A percentile compares a stretch with the other conserved stretches of the same genome.
Evolutionary conservation across 2,888 invertebrate species (phyloP).

Genomic region (Glomeris marginata): DNA sequence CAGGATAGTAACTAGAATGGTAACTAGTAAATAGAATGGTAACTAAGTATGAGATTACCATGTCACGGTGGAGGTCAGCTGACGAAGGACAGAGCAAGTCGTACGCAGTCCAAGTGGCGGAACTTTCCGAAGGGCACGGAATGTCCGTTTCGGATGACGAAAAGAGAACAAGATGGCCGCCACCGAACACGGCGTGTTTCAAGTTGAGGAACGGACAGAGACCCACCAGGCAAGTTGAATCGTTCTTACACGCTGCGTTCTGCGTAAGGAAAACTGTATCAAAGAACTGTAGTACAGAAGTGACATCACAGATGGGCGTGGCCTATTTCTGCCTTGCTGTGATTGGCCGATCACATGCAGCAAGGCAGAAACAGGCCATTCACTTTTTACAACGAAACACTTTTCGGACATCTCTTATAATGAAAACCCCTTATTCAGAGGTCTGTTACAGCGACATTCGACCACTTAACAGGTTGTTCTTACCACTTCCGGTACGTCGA

Average conservation of each 20-base stretch:
- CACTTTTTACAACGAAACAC: neutral
- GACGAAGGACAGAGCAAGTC: slow-evolving; percentile 48
- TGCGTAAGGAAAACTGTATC: slow-evolving; percentile 21
- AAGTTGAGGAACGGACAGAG: slow-evolving; percentile 50
- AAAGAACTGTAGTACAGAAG: neutral
- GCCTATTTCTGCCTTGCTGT: too few species aligned
- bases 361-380: too few species aligned
- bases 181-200: slow-evolving; percentile 22
- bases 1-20: slow-evolving; percentile 2
- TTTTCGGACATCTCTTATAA: neutral
- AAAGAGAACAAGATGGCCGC: slow-evolving; percentile 24
- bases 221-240: slow-evolving; percentile 50
- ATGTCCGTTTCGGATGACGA: slow-evolving; percentile 16
- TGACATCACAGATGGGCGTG: too few species aligned
- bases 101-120: slow-evolving; percentile 49
- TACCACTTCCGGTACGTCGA: slow-evolving; percentile 24
- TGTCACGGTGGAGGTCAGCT: slow-evolving; percentile 49
- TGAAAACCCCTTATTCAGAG: neutral
- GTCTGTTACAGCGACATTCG: neutral
- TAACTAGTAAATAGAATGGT: neutral
- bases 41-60: slow-evolving; percentile 28
- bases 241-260: slow-evolving; percentile 41
- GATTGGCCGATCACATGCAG: too few species aligned
- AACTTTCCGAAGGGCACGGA: slow-evolving; percentile 15
- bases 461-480: slow-evolving; percentile 29